Base-by-base conservation (phyloP, 2,888 invertebrate genomes). In the Idaea dimidiata region DNA sequence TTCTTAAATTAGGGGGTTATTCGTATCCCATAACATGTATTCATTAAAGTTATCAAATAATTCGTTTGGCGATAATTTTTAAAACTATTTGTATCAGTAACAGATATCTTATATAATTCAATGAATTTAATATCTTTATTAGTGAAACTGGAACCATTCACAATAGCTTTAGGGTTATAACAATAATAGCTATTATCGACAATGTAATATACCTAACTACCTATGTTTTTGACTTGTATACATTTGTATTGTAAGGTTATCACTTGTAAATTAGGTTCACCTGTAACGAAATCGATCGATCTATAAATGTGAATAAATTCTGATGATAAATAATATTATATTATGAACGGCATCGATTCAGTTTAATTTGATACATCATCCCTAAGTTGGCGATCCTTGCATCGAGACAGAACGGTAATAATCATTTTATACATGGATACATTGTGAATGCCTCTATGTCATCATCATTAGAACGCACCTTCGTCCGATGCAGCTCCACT, bases 211-310 rank as follows among this genome's bases (percentile, higher is more conserved):
- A 89, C 83, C 43, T 43, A 43, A 43, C 5, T 43, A 43, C 43
- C 80, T 90, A 91, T 91, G 90, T 92, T 92, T 91, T 92, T 89
- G 91, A 90, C 88, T 88, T 91, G 90, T 92, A 89, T 91, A 91
- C 91, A 91, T 88, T 87, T 81, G 82, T 86, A 87, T 81, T 89
- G 87, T 90, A 88, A 88, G 89, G 80, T 89, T 86, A 14, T 78
- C 83, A 76, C 78, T 83, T 90, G 88, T 91, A 87, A 80, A 87
- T 85, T 91, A 92, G 90, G 84, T 81, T 87, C 86, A 85, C 77
- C 79, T 91, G 85, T 90, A 89, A 87, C 75, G 76, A 81, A 88
- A 90, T 89, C 83, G 78, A 89, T 86, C 85, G 79, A 84, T 84
- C 79, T 89, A 85, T 91, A 84, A 91, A 90, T 92, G 92, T 91